phyloP scores from a whole-genome alignment of 1,140 invertebrate genomes.

The Sinella curviseta region DNA sequence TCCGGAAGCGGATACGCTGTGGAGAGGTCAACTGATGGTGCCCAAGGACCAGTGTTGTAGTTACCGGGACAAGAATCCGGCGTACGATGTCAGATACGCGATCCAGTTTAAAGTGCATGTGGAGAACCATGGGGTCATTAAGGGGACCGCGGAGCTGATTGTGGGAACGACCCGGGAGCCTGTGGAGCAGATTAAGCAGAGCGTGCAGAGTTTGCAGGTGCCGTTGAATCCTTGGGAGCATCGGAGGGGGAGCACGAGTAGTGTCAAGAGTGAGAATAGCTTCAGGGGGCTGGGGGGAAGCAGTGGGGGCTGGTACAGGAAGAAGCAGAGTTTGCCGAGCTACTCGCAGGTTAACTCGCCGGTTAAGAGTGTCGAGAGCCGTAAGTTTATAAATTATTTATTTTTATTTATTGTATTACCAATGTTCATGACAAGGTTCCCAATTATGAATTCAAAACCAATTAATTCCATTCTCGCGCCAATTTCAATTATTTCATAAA shows the following conservation, averaged over 20 bases:
- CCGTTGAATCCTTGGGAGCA: background rate
- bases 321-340: background rate
- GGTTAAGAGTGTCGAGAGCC: background rate
- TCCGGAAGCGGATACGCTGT: background rate
- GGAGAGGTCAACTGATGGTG: background rate
- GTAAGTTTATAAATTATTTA: conserved; percentile 3
- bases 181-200: background rate
- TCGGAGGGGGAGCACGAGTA: background rate
- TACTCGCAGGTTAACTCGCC: conserved; percentile 15
- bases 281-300: background rate
- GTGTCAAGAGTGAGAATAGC: background rate
- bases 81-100: conserved; percentile 4
- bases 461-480: no score
- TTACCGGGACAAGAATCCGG: background rate
- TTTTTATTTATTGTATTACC: background rate
- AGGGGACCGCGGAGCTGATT: background rate
- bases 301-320: background rate
- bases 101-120: conserved; percentile 14
- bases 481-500: no score
- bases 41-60: background rate
- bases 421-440: background rate
- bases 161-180: background rate
- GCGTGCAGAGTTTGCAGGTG: background rate
- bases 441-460: no score
- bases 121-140: conserved; percentile 8